Base-by-base conservation (phyloP, 2,113 vertebrate species). In the Centrocercus urophasianus region DNA sequence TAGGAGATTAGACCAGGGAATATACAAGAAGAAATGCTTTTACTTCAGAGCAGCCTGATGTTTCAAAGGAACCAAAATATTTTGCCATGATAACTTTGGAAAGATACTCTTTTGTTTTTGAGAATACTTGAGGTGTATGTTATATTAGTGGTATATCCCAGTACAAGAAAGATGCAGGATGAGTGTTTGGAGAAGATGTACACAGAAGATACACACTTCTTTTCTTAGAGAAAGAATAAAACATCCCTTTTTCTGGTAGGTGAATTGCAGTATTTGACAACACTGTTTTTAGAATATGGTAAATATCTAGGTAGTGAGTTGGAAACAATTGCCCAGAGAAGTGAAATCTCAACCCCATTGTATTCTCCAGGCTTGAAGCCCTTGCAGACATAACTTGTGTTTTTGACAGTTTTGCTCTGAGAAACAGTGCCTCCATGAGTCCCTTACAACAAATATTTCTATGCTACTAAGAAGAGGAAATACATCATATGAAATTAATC, bases 241-340 rank as follows among this genome's bases (percentile, higher is more conserved):
- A 13, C 67, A 28, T 67, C 10, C 30, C 13, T 91, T 89, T 89
- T 61, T 78, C 45, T 43, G 59, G 25, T 73, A 90, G 8, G 6
- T 86, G 82, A 28, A 43, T 73, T 86, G 4, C 17, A 67, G 16
- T 38, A 60, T 81, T 64, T 86, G 86, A 65, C 64, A 89, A 22
- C 18, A 61, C 74, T 95, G 71, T 89, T 91, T 93, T 85, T 63
- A 84, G 64, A 74, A 48, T 71, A 75, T 85, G 77, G 43, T 40
- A 94, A 65, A 16, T 34, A 48, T 61, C 11, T 70, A 69, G 60
- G 18, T 20, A 69, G 34, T 50, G 36, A 54, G 20, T 76, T 88
- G 22, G 45, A 24, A 34, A 16, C n/a, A 69, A 24, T 34, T 69
- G 45, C 10, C 40, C 22, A 34, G n/a, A 48, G 45, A 48, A 48